These are phyloP conservation scores for Zalophus californianus DNA, from an alignment of 2,797 vertebrate genomes.

Conservation along the genomic window DNA sequence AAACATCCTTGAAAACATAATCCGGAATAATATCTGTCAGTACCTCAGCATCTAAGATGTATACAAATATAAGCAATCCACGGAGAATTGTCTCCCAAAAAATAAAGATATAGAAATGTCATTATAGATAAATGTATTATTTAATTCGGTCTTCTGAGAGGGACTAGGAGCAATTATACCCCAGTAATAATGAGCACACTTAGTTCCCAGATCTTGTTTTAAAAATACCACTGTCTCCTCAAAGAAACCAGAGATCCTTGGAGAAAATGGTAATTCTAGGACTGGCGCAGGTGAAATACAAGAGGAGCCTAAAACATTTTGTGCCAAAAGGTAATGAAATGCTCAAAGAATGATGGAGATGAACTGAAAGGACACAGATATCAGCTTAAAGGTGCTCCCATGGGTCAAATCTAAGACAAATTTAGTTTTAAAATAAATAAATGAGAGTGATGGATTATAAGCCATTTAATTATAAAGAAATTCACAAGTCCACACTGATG, in stretches of 20 bases:
- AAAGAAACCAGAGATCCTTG: background rate
- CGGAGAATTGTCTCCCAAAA: background rate
- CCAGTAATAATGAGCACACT: background rate
- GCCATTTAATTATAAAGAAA: background rate
- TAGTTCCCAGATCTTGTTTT: background rate
- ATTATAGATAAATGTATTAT: background rate
- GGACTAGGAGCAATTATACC: background rate
- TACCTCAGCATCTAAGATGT: background rate
- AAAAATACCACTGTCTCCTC: background rate
- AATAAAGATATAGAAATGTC: background rate
- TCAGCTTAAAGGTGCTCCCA: background rate
- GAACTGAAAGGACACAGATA: background rate
- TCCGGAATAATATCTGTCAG: background rate
- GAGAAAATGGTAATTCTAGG: background rate
- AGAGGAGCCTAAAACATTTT: background rate
- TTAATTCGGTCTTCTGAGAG: background rate
- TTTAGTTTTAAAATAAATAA: background rate
- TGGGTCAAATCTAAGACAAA: background rate
- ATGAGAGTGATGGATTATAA: background rate
- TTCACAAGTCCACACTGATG: background rate
- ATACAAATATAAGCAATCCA: background rate
- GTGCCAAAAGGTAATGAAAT: background rate
- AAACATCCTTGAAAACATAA: background rate
- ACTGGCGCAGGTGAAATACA: background rate
- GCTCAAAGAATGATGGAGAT: background rate